Percentiles rank a stretch among this genome's conserved stretches.
phyloP scores from a whole-genome alignment of 2,888 invertebrate species.

The Trichopria drosophilae region DNA sequence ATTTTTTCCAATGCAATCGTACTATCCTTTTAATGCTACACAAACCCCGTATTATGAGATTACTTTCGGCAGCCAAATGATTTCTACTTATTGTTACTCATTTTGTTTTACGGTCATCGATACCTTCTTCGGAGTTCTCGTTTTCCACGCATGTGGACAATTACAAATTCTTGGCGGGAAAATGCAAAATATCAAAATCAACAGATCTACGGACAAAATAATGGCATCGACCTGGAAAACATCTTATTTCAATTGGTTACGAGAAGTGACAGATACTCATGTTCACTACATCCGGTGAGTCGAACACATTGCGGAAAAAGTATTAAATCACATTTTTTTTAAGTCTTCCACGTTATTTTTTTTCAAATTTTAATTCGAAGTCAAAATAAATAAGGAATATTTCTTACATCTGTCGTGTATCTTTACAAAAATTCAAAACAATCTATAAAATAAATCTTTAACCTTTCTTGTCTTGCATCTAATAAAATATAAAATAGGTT shows the following conservation, averaged over 20 bases:
- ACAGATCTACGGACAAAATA: no score
- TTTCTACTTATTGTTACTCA: not conserved
- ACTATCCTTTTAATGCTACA: slow-evolving; percentile 7
- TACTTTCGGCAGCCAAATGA: not conserved
- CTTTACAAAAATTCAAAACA: no score
- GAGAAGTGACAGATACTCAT: slow-evolving; percentile 1
- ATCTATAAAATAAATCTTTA: no score
- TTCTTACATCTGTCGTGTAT: no score
- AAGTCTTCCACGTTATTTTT: no score
- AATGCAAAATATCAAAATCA: not conserved
- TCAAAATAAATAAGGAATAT: no score
- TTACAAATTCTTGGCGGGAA: slow-evolving; percentile 12
- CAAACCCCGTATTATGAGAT: slow-evolving; percentile 11
- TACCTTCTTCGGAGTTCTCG: slow-evolving; percentile 18
- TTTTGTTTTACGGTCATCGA: slow-evolving; percentile 9
- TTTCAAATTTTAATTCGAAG: not conserved
- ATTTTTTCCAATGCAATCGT: slow-evolving; percentile 10
- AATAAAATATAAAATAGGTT: no score
- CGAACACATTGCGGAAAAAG: not conserved
- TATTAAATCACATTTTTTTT: no score
- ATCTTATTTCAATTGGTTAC: not conserved
- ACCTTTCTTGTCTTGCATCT: no score
- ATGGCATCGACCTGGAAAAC: no score
- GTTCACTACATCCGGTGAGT: slow-evolving; percentile 9
- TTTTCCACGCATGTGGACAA: slow-evolving; percentile 23